Evolutionary conservation across 2,888 invertebrate genomes (phyloP).

Genomic region (Sinopyrophorus schimmeli): DNA sequence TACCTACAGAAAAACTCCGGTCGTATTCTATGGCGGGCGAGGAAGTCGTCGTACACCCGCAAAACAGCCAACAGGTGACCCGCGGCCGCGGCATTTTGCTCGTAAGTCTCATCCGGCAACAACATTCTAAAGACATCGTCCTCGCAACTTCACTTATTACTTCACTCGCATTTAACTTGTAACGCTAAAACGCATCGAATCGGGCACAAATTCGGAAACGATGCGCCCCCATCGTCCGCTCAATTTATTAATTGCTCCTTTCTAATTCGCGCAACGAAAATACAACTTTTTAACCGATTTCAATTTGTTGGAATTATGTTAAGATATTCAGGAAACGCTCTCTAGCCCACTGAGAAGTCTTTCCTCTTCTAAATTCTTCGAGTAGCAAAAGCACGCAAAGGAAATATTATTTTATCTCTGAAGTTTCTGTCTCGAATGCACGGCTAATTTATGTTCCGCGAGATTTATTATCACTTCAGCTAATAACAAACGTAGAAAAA

Average conservation of each 20-base stretch:
- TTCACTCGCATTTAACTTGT: too few relatives aligned
- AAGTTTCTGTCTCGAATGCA: constrained; percentile 1
- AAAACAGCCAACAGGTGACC: constrained; percentile 56
- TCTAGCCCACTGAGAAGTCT: too few relatives aligned
- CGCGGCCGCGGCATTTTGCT: constrained; percentile 58
- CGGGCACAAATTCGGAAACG: too few relatives aligned
- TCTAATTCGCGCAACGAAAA: too few relatives aligned
- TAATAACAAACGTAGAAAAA: too few relatives aligned
- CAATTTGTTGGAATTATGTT: too few relatives aligned
- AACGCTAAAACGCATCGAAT: too few relatives aligned
- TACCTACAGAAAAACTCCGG: constrained; percentile 78
- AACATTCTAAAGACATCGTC: constrained; percentile 60
- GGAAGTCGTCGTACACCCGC: constrained; percentile 65
- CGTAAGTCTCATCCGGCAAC: constrained; percentile 81
- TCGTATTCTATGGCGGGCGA: constrained; percentile 67
- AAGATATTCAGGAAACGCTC: too few relatives aligned
- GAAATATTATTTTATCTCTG: constrained; percentile 6
- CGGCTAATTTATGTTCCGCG: constrained; percentile 2
- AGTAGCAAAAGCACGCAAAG: not conserved
- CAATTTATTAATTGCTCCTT: too few relatives aligned
- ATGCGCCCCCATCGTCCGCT: too few relatives aligned
- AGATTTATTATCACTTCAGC: constrained; percentile 3
- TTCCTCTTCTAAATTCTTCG: constrained; percentile 2
- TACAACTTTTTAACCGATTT: too few relatives aligned
- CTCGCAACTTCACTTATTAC: too few relatives aligned